Evolutionary conservation across 2,113 vertebrate genomes (phyloP).

Genomic region (Puntigrus tetrazona): DNA sequence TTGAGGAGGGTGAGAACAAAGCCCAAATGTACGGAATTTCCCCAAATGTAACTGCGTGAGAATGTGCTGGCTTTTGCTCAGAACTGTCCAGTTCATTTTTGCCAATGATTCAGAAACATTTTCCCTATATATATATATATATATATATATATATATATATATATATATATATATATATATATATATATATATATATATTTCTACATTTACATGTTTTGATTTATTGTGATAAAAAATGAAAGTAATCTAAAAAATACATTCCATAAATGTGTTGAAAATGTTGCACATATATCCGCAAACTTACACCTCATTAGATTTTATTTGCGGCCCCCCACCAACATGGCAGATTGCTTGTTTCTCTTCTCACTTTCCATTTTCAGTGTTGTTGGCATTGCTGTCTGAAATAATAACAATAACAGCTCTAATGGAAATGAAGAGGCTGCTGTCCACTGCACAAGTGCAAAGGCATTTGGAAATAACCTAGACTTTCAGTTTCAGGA

Average conservation of each 20-base stretch:
- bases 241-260: neutral
- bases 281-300: too few relatives aligned
- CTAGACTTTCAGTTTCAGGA: neutral
- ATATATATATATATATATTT: too few relatives aligned
- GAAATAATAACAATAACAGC: constrained; percentile 54
- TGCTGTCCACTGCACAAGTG: neutral
- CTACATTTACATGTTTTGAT: neutral
- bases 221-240: neutral
- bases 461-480: neutral
- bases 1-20: constrained; percentile 32
- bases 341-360: constrained; percentile 47
- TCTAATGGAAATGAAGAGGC: neutral
- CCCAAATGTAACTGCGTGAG: neutral
- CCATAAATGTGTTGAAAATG: neutral
- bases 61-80: neutral
- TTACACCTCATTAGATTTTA: constrained; percentile 20
- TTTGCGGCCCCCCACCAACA: constrained; percentile 35
- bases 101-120: neutral
- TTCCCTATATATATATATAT: too few relatives aligned
- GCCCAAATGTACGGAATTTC: neutral
- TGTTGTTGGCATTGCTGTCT: constrained; percentile 48
- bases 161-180: too few relatives aligned
- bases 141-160: too few relatives aligned
- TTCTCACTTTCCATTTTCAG: constrained; percentile 59
- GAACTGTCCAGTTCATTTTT: neutral